A percentile compares a stretch with the other conserved stretches of the same genome.
These are phyloP conservation scores for Myotis planiceps DNA, from an alignment of 2,797 vertebrate genomes.

Conservation along the genomic window DNA sequence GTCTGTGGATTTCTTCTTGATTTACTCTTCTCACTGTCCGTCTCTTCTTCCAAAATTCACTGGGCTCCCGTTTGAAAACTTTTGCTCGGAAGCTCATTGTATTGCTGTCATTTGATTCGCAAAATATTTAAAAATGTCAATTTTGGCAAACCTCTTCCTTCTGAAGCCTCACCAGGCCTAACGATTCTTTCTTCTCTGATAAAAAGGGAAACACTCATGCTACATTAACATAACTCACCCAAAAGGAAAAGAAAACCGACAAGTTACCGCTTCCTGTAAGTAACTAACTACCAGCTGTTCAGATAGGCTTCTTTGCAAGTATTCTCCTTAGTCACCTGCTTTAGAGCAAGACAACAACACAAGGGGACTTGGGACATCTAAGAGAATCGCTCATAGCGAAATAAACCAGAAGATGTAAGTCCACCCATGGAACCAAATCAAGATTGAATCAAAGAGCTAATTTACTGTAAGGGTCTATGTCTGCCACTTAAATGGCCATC, in stretches of 20 bases:
- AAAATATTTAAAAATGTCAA: slow-evolving; percentile 65
- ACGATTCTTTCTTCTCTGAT: slow-evolving; percentile 64
- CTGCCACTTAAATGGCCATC: neutral
- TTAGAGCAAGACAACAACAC: neutral
- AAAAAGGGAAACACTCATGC: slow-evolving; percentile 83
- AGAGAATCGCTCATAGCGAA: neutral
- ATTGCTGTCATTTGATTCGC: slow-evolving; percentile 53
- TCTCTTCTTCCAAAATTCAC: slow-evolving; percentile 92
- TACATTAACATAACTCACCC: slow-evolving; percentile 80
- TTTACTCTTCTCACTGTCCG: slow-evolving; percentile 89
- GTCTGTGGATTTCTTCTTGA: slow-evolving; percentile 88
- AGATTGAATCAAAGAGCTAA: neutral
- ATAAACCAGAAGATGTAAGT: neutral
- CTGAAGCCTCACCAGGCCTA: slow-evolving; percentile 73
- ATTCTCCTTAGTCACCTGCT: neutral
- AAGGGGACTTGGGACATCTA: neutral
- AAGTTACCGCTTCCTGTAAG: slow-evolving; percentile 86
- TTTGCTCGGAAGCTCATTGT: slow-evolving; percentile 95
- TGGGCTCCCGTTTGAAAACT: slow-evolving; percentile 89
- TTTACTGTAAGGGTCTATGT: neutral
- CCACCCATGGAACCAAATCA: neutral
- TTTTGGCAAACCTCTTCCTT: slow-evolving; percentile 62
- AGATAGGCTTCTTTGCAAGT: neutral
- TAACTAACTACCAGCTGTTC: slow-evolving; percentile 69
- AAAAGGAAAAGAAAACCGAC: slow-evolving; percentile 85